phyloP scores from a whole-genome alignment of 2,888 invertebrate genomes.

The Gari tellinella region DNA sequence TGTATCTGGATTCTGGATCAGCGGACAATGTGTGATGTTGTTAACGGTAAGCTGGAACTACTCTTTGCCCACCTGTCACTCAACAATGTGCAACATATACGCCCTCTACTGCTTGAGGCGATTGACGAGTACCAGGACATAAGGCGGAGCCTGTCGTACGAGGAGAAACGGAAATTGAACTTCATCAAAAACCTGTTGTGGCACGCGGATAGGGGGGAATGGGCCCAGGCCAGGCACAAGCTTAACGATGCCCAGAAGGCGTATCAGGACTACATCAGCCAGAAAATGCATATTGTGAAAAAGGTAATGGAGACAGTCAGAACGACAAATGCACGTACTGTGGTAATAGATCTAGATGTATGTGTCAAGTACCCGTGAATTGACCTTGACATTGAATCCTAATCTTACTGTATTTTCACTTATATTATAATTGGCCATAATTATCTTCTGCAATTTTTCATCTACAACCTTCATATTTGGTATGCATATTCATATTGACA shows the following conservation, averaged over 20 bases:
- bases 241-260: conserved; percentile 42
- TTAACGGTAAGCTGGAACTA: conserved; percentile 40
- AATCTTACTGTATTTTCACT: too few relatives aligned
- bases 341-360: too few relatives aligned
- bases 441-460: too few relatives aligned
- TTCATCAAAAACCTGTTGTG: conserved; percentile 42
- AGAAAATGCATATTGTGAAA: neutral
- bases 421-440: too few relatives aligned
- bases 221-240: conserved; percentile 33
- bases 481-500: too few relatives aligned
- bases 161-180: conserved; percentile 34
- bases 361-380: too few relatives aligned
- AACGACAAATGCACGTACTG: conserved; percentile 2
- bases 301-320: neutral
- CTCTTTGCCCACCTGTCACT: conserved; percentile 46
- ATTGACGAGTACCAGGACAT: conserved; percentile 46
- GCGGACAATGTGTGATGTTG: too few relatives aligned
- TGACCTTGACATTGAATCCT: too few relatives aligned
- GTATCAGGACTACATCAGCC: conserved; percentile 37
- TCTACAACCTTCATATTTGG: too few relatives aligned
- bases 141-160: conserved; percentile 23
- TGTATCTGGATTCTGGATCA: too few relatives aligned
- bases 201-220: conserved; percentile 48
- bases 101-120: conserved; percentile 37
- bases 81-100: conserved; percentile 39